phyloP scores from a whole-genome alignment of 2,888 invertebrate genomes.

The Barypeithes pellucidus region DNA sequence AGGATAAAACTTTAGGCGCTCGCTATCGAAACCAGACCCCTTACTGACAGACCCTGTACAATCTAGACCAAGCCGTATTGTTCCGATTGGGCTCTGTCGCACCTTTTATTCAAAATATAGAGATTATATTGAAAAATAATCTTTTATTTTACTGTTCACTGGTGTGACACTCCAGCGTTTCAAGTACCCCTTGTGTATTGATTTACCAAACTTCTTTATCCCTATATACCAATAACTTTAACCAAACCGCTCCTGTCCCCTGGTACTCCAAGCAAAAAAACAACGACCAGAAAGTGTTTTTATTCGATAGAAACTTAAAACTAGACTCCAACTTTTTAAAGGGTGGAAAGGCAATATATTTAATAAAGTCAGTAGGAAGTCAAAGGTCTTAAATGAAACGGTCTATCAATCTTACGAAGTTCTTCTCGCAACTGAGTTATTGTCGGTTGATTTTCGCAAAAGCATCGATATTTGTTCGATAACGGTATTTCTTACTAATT shows the following conservation, averaged over 20 bases:
- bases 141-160: too few relatives aligned
- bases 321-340: slow-evolving; percentile 17
- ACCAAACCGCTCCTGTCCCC: not conserved
- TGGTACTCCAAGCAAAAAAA: not conserved
- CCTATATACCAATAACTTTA: not conserved
- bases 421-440: slow-evolving; percentile 28
- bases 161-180: too few relatives aligned
- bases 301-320: slow-evolving; percentile 23
- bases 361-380: slow-evolving; percentile 22
- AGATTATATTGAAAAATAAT: too few relatives aligned
- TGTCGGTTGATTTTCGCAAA: slow-evolving; percentile 12
- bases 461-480: not conserved
- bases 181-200: too few relatives aligned
- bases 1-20: too few relatives aligned
- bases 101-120: too few relatives aligned
- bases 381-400: slow-evolving; percentile 26
- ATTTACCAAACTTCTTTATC: not conserved
- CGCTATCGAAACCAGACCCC: too few relatives aligned
- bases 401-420: slow-evolving; percentile 28
- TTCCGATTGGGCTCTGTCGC: too few relatives aligned
- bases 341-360: slow-evolving; percentile 18
- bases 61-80: too few relatives aligned
- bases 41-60: too few relatives aligned
- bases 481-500: not conserved
- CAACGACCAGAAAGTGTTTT: slow-evolving; percentile 16